Base-by-base conservation (phyloP, 92 coral and sea anemone genomes). In the Chrysogorgia sp. region DNA sequence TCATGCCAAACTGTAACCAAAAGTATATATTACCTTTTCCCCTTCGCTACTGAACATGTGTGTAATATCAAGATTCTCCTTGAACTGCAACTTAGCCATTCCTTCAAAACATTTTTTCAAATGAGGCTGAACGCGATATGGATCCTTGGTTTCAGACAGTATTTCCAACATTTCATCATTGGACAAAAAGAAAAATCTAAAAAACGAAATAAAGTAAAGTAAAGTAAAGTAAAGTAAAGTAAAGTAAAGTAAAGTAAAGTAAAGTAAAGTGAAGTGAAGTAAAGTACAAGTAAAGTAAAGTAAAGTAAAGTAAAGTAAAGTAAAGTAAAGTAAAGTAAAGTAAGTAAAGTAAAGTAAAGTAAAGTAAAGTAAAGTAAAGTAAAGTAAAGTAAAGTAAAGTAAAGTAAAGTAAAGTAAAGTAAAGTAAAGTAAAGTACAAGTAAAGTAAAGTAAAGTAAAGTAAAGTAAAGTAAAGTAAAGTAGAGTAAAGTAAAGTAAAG, bases 61-160 rank as follows among this genome's bases (percentile, higher is more conserved):
- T n/a, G 90, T 85, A 67, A 94, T 94, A 49, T 94, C 98, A 34
- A 94, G 84, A 35, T 88, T 74, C 67, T 94, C 82, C 8, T 96
- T 94, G 59, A 94, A 92, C 79, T 91, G 97, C 7, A 94, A 87
- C 82, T 94, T 94, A 48, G 98, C 98, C 61, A 94, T 91, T 43
- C 98, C 98, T 72, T 94, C 98, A 74, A 94, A 94, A 62, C 98
- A 94, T 80, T 94, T 94, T 90, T 94, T 94, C 62, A 94, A 86
- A 89, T 94, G 98, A 53, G 98, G 98, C 68, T 94, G 98, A 8
- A 94, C 98, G n/a, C 98, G 92, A 80, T 89, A 94, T 7, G 98
- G 98, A 61, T 94, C 98, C 81, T 94, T 94, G 22, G 98, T 94
- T 79, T 94, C 98, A 21, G 98, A 94, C 86, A 94, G 71, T 63